Conservation (phyloP, 2,888 invertebrate species). For the Morpho deidamia region DNA sequence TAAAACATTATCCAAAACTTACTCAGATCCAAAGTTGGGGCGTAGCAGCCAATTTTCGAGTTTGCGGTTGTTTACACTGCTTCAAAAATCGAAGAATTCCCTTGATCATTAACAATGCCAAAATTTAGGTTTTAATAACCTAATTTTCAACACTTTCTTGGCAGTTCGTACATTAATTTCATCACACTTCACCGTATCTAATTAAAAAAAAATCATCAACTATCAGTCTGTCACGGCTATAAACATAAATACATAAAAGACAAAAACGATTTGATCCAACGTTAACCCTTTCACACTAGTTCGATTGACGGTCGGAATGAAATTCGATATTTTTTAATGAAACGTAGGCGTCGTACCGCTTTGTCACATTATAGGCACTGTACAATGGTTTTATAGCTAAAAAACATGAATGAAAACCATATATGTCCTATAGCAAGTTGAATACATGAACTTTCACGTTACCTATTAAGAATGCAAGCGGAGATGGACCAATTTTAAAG, state of each 20-base stretch:
- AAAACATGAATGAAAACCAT: slow-evolving; percentile 7
- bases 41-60: too few species aligned
- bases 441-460: not conserved
- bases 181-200: not conserved
- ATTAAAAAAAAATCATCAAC: not conserved
- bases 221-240: not conserved
- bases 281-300: slow-evolving; percentile 39
- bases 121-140: too few species aligned
- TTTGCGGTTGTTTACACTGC: too few species aligned
- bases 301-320: slow-evolving; percentile 63
- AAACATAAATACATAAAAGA: slow-evolving; percentile 43
- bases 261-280: slow-evolving; percentile 63
- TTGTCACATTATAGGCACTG: slow-evolving; percentile 35
- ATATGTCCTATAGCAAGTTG: not conserved
- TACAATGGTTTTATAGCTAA: slow-evolving; percentile 10
- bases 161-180: too few species aligned
- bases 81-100: too few species aligned
- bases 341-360: slow-evolving; percentile 43
- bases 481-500: too few species aligned
- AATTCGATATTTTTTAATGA: slow-evolving; percentile 66
- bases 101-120: too few species aligned
- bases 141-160: too few species aligned
- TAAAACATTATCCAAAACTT: too few species aligned
- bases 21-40: too few species aligned
- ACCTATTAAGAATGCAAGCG: too few species aligned